Conservation (phyloP, 1,140 invertebrate genomes). For the Apis dorsata region DNA sequence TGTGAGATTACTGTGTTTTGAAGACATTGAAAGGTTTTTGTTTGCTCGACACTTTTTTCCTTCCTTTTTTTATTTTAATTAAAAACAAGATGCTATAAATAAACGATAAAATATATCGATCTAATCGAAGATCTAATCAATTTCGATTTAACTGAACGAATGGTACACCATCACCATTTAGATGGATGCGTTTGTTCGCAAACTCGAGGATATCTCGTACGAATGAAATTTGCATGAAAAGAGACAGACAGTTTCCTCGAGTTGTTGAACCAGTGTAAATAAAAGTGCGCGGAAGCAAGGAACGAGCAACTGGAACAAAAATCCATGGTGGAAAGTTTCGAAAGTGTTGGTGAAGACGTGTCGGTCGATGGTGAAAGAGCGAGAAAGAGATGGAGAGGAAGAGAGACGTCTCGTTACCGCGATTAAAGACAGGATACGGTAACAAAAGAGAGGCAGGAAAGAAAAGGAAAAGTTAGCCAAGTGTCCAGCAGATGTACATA, state of each 20-base stretch:
- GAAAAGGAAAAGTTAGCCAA: constrained; percentile 53
- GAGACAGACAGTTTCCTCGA: background rate
- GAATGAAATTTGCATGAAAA: constrained; percentile 2
- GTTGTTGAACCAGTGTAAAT: background rate
- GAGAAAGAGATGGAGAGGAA: background rate
- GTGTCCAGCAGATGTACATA: constrained; percentile 71
- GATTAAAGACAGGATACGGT: constrained; percentile 40
- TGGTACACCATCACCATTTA: background rate
- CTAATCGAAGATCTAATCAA: no score
- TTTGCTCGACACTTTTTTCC: background rate
- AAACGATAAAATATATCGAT: no score
- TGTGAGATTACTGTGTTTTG: no score
- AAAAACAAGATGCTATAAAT: background rate
- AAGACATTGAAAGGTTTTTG: no score
- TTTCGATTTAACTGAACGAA: background rate
- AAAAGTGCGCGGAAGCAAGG: constrained; percentile 6
- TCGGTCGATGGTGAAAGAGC: background rate
- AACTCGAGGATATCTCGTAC: background rate
- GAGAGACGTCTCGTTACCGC: constrained; percentile 27
- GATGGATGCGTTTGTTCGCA: background rate
- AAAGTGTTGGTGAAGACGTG: constrained; percentile 21
- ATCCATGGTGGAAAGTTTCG: constrained; percentile 26
- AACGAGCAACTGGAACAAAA: constrained; percentile 34
- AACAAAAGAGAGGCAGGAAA: constrained; percentile 37
- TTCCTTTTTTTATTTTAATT: background rate